Base-by-base conservation (phyloP, 2,888 invertebrate species). In the Platypus cylindrus region DNA sequence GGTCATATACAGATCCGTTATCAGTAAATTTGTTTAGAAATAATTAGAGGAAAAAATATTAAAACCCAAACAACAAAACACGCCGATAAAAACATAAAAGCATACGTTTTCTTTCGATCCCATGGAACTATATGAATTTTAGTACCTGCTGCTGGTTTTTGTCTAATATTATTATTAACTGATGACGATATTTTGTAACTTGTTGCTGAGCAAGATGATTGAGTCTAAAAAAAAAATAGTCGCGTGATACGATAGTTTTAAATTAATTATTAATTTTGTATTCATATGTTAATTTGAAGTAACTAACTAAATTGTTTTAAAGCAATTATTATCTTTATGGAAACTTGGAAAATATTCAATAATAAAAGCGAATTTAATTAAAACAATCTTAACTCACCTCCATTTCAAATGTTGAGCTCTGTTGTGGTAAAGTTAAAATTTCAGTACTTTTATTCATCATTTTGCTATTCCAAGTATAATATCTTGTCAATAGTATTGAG, bases 11-110 rank as follows among this genome's bases (percentile, higher is more conserved):
- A n/a, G n/a, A n/a, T n/a, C n/a, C n/a, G n/a, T n/a, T n/a, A n/a
- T n/a, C n/a, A n/a, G n/a, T n/a, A n/a, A n/a, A n/a, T n/a, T n/a
- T n/a, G n/a, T n/a, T 17, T 33, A 16, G 20, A 36, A 23, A 37
- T 23, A 13, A 45, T 25, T 13, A 42, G 39, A 3, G 67, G 63
- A 38, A 68, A 67, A 48, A 60, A 68, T n/a, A 67, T 51, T 16
- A 55, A 51, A 3, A 63, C 64, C 68, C 68, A 68, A 12, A 66
- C 39, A 14, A 65, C 32, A 22, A 67, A 59, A 14, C 63, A 57
- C 2, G 56, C 34, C 8, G 61, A 36, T 22, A 67, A 48, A 4
- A 51, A 46, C 2, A 62, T 36, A 50, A 66, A 60, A 3, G 56
- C 51, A 31, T 53, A 62, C 3, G 65, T 56, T 31, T 62, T 60